Conservation (phyloP, 2,113 vertebrate genomes). For the Amphiprion percula region DNA sequence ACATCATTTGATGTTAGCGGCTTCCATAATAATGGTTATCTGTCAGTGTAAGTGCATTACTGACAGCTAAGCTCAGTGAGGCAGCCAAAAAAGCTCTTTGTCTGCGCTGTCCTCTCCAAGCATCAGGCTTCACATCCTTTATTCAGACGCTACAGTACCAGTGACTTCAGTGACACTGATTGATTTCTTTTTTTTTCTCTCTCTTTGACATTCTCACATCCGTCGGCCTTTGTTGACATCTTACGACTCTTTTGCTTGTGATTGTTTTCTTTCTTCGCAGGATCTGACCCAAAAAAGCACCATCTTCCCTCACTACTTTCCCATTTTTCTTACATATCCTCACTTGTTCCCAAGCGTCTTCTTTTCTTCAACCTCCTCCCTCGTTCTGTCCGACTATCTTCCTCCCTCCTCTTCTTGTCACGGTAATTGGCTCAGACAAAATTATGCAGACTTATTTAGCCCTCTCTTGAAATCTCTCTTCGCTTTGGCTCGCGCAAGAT, state of each 20-base stretch:
- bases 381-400: background rate
- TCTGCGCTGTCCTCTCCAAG: slow-evolving; percentile 3
- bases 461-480: slow-evolving; percentile 59
- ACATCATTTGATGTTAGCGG: slow-evolving; percentile 34
- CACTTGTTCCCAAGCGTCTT: slow-evolving; percentile 9
- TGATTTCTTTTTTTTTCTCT: background rate
- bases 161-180: slow-evolving; percentile 17
- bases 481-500: slow-evolving; percentile 60
- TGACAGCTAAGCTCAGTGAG: slow-evolving; percentile 45
- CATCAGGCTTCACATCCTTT: slow-evolving; percentile 17
- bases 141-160: background rate
- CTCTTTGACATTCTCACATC: slow-evolving; percentile 12
- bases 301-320: background rate
- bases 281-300: no score
- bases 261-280: background rate
- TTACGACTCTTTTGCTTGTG: background rate
- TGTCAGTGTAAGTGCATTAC: slow-evolving; percentile 53
- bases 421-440: slow-evolving; percentile 73
- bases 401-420: slow-evolving; percentile 48
- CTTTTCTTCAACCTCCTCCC: slow-evolving; percentile 26
- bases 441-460: slow-evolving; percentile 70
- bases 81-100: slow-evolving; percentile 43
- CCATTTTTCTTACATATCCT: slow-evolving; percentile 4
- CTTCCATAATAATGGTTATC: slow-evolving; percentile 41
- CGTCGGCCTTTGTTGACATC: background rate